These are phyloP conservation scores for Apodemus agrarius DNA, from an alignment of 2,797 vertebrate genomes.

Conservation along the genomic window DNA sequence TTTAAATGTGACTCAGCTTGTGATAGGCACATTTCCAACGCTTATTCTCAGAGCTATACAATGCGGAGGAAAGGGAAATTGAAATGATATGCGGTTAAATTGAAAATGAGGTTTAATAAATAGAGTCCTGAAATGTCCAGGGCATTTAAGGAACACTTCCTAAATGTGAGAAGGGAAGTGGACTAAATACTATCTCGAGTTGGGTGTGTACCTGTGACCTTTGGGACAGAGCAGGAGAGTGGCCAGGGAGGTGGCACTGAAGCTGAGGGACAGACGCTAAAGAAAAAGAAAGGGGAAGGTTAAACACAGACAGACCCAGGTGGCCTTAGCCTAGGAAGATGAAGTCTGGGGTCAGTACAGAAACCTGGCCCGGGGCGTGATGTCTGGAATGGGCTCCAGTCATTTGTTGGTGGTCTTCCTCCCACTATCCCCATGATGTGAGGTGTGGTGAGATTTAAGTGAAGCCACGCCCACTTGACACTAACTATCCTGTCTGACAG, in stretches of 20 bases:
- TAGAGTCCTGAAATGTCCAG: slow-evolving; percentile 74
- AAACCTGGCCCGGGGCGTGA: fast-evolving
- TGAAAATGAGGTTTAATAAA: slow-evolving; percentile 78
- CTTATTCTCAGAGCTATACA: slow-evolving; percentile 72
- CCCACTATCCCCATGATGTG: no score
- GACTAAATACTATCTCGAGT: slow-evolving; percentile 78
- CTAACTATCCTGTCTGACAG: neutral
- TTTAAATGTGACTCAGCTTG: slow-evolving; percentile 58
- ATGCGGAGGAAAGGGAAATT: slow-evolving; percentile 79
- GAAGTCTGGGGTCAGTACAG: fast-evolving
- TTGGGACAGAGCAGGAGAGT: slow-evolving; percentile 13
- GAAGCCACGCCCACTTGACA: neutral
- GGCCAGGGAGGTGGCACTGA: slow-evolving; percentile 44
- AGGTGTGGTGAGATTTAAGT: neutral
- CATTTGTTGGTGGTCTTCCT: neutral
- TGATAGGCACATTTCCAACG: slow-evolving; percentile 75
- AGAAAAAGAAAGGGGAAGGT: slow-evolving; percentile 22
- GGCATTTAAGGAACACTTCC: slow-evolving; percentile 83
- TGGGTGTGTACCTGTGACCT: slow-evolving; percentile 78
- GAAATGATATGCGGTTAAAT: slow-evolving; percentile 75
- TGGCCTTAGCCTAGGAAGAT: neutral
- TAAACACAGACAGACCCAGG: neutral
- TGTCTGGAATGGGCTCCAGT: neutral
- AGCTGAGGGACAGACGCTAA: slow-evolving; percentile 61
- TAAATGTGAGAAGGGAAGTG: slow-evolving; percentile 82